phyloP scores from a whole-genome alignment of 64 coral and sea anemone species.

The Dendrophyllia cribrosa region DNA sequence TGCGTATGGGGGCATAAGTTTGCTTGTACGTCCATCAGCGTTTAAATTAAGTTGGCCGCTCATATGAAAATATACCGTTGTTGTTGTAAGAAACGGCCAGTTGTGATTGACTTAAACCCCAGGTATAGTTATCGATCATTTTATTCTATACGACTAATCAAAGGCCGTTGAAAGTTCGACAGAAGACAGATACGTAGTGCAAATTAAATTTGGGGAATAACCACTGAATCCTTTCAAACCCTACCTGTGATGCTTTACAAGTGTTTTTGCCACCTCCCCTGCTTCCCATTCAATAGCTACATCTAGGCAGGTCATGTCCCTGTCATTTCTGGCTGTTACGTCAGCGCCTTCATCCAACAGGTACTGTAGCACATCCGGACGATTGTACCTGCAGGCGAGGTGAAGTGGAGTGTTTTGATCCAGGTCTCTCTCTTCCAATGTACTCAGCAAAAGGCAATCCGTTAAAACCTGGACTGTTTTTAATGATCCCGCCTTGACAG shows the following conservation, averaged over 20 bases:
- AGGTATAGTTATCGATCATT: no score
- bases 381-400: slow-evolving; percentile 35
- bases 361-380: neutral
- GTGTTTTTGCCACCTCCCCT: slow-evolving; percentile 57
- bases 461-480: slow-evolving; percentile 3
- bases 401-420: slow-evolving; percentile 30
- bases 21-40: no score
- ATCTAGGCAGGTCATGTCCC: slow-evolving; percentile 72
- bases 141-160: no score
- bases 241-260: slow-evolving; percentile 73
- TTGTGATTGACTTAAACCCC: no score
- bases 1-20: no score
- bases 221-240: no score
- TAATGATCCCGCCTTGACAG: slow-evolving; percentile 1
- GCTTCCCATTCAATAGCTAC: slow-evolving; percentile 81
- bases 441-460: neutral
- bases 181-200: no score
- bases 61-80: no score
- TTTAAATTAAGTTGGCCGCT: no score
- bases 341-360: slow-evolving; percentile 35
- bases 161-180: no score
- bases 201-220: no score
- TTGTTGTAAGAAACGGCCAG: no score
- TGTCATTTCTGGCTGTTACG: slow-evolving; percentile 40
- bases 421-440: neutral